A percentile compares a stretch with the other conserved stretches of the same genome.
These are phyloP conservation scores for Muntiacus muntjak DNA, from an alignment of 2,113 vertebrate species.

Conservation along the genomic window DNA sequence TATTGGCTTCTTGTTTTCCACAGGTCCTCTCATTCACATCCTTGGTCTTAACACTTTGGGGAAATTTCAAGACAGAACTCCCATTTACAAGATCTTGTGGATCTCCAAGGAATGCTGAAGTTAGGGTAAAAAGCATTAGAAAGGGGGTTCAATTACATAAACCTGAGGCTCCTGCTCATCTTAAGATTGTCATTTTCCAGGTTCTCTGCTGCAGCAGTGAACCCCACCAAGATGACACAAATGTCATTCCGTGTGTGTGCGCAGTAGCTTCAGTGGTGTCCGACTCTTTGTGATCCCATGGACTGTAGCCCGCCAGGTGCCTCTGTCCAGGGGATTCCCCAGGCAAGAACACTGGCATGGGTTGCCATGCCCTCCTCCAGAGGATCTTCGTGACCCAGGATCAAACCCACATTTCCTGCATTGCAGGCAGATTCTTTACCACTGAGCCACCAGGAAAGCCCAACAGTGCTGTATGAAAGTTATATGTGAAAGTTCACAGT, in stretches of 20 bases:
- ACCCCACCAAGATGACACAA: accelerated
- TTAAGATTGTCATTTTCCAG: accelerated
- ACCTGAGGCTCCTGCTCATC: neutral
- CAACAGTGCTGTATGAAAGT: neutral
- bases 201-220: neutral
- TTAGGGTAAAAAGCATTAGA: neutral
- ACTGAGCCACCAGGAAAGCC: neutral
- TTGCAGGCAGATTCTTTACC: neutral
- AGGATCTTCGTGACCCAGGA: neutral
- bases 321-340: neutral
- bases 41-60: neutral
- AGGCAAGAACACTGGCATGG: neutral
- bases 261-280: accelerated
- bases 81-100: neutral
- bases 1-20: accelerated
- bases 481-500: neutral
- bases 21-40: too few species aligned
- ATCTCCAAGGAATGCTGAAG: neutral
- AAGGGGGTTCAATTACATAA: neutral
- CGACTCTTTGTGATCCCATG: neutral
- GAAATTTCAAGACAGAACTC: neutral
- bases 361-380: neutral
- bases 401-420: neutral
- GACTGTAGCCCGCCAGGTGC: neutral
- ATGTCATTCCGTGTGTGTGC: neutral